Evolutionary conservation across 2,797 vertebrate species (phyloP), one percentile per base, ranked within the genome.

Genomic region (Forpus xanthops): DNA sequence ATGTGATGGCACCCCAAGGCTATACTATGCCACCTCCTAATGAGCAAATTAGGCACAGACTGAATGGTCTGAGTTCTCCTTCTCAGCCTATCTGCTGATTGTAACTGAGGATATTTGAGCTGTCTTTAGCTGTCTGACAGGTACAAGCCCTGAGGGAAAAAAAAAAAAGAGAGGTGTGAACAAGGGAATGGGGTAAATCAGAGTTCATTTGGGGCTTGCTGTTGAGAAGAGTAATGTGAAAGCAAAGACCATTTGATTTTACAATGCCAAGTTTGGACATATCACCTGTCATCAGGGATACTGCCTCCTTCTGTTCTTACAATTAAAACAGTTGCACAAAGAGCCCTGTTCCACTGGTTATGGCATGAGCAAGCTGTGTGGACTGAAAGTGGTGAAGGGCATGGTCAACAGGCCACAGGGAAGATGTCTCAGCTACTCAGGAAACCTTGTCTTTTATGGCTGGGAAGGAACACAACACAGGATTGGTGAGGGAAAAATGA

Each of bases 341-440:
- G 33, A 5, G 0, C 41, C 42, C n/a, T 62, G 60, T 27, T 47
- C 31, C 10, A 16, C 6, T 41, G 18, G 60, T 61, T 61, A 39
- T 20, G 8, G 37, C 27, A 5, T 3, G 14, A 21, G 61, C 44
- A 41, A 19, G 44, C 7, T 31, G 53, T 23, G 16, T 7, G 21
- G 37, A 28, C 42, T 25, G n/a, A 23, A 37, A 62, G 21, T 5
- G 21, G 21, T 31, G 49, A 28, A 78, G 11, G 41, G 10, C 27
- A 2, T 5, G 33, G 39, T 14, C 64, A 28, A 10, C 0, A 33
- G n/a, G 11, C 44, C 5, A 1, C 15, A 33, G 23, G 25, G 24
- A 20, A 20, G 35, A 47, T 17, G 17, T 42, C 28, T 60, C 45
- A 4, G 60, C 8, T 39, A 8, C 15, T 21, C 8, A 15, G 42